Evolutionary conservation across 2,888 invertebrate species (phyloP).

Genomic region (Venusia cambrica): DNA sequence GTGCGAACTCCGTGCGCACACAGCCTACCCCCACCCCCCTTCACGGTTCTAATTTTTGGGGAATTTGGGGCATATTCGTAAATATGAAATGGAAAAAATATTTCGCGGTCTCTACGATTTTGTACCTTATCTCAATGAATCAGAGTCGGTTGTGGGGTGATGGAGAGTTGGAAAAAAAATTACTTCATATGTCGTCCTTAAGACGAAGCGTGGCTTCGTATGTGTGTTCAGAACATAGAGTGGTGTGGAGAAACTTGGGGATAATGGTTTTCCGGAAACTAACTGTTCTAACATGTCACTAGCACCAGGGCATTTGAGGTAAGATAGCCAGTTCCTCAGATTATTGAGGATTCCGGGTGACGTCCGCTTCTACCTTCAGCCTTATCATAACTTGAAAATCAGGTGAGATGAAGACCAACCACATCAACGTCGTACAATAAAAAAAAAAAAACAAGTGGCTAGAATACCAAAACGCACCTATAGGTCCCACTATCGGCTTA

Average conservation of each 20-base stretch:
- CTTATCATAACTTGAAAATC: too few relatives aligned
- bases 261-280: too few relatives aligned
- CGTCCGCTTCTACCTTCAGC: too few relatives aligned
- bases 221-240: constrained; percentile 65
- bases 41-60: constrained; percentile 82
- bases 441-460: too few relatives aligned
- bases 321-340: too few relatives aligned
- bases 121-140: constrained; percentile 37
- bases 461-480: too few relatives aligned
- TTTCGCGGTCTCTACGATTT: constrained; percentile 57
- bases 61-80: constrained; percentile 83
- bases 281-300: too few relatives aligned
- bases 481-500: too few relatives aligned
- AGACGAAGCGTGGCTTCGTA: constrained; percentile 80
- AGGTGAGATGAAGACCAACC: too few relatives aligned
- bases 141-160: constrained; percentile 48
- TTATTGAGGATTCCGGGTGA: too few relatives aligned
- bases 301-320: too few relatives aligned
- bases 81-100: constrained; percentile 82
- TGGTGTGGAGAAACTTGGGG: constrained; percentile 51
- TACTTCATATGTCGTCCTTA: constrained; percentile 82
- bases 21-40: constrained; percentile 60
- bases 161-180: constrained; percentile 72
- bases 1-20: constrained; percentile 59
- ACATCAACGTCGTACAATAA: too few relatives aligned